A percentile compares a stretch with the other conserved stretches of the same genome.
phyloP scores from a whole-genome alignment of 2,113 vertebrate species.

The Gadus macrocephalus region DNA sequence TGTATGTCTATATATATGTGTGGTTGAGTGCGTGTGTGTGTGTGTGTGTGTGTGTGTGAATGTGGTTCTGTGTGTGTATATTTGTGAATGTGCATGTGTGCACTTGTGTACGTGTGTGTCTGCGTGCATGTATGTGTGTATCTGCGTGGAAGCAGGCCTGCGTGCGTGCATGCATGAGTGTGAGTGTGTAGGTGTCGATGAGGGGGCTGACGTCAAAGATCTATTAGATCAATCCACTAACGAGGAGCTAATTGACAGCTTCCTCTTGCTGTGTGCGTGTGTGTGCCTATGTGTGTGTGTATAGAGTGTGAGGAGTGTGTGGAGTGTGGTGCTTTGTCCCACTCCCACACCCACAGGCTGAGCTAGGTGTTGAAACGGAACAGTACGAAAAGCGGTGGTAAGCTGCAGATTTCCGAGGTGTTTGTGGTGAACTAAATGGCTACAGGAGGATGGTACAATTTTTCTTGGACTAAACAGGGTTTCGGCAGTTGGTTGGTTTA shows the following conservation, averaged over 20 bases:
- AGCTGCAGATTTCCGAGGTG: constrained; percentile 18
- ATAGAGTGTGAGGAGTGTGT: too few relatives aligned
- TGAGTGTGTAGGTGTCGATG: not conserved
- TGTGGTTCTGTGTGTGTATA: too few relatives aligned
- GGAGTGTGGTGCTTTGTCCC: too few relatives aligned
- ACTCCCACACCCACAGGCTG: not conserved
- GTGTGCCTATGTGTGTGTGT: constrained; percentile 18
- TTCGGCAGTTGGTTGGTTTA: too few relatives aligned
- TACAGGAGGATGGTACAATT: not conserved
- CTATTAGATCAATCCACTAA: constrained; percentile 29
- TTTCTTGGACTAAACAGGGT: too few relatives aligned
- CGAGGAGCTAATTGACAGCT: constrained; percentile 51
- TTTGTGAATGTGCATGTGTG: too few relatives aligned
- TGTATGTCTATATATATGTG: too few relatives aligned
- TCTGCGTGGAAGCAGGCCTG: not conserved
- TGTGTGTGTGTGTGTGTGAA: too few relatives aligned
- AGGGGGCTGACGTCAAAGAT: constrained; percentile 30
- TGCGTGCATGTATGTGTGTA: too few relatives aligned
- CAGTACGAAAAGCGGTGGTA: not conserved
- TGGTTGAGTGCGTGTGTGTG: too few relatives aligned
- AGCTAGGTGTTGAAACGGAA: constrained; percentile 5
- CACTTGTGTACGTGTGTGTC: too few relatives aligned
- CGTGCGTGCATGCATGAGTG: not conserved
- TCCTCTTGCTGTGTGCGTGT: constrained; percentile 27
- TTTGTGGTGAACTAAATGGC: constrained; percentile 19